phyloP scores from a whole-genome alignment of 2,797 vertebrate species.

The Glossophaga mutica region DNA sequence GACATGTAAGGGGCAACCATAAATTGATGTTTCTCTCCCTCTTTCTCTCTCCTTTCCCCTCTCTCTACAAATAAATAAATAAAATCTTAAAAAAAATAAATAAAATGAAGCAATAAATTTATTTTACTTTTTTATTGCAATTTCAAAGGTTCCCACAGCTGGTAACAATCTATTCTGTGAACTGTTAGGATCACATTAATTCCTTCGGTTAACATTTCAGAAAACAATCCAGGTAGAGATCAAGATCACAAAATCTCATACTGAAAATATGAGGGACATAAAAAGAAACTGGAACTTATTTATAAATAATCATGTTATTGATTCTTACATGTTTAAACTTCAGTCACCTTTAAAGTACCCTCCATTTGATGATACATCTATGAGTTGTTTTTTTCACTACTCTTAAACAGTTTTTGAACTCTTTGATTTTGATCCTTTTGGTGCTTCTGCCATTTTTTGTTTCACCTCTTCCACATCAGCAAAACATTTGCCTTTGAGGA shows the following conservation, averaged over 20 bases:
- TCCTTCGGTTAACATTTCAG: constrained; percentile 15
- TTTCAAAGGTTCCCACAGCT: not conserved
- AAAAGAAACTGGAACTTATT: not conserved
- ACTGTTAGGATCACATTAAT: not conserved
- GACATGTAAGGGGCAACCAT: too few relatives aligned
- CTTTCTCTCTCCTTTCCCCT: too few relatives aligned
- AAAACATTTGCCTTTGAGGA: not conserved
- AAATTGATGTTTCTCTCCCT: too few relatives aligned
- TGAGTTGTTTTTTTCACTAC: not conserved
- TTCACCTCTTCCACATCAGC: not conserved
- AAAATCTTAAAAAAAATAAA: too few relatives aligned
- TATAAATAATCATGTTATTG: not conserved
- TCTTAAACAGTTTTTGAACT: not conserved
- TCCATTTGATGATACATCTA: not conserved
- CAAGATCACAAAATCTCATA: not conserved
- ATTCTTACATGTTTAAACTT: not conserved
- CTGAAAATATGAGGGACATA: not conserved
- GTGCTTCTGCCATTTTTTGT: not conserved
- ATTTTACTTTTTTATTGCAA: not conserved
- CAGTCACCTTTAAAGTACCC: not conserved
- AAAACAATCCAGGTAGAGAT: constrained; percentile 10
- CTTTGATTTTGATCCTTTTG: not conserved
- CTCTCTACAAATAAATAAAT: too few relatives aligned
- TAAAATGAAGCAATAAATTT: not conserved
- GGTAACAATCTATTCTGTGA: not conserved